Conservation (phyloP, 2,113 vertebrate genomes). For the Halcyon senegalensis region DNA sequence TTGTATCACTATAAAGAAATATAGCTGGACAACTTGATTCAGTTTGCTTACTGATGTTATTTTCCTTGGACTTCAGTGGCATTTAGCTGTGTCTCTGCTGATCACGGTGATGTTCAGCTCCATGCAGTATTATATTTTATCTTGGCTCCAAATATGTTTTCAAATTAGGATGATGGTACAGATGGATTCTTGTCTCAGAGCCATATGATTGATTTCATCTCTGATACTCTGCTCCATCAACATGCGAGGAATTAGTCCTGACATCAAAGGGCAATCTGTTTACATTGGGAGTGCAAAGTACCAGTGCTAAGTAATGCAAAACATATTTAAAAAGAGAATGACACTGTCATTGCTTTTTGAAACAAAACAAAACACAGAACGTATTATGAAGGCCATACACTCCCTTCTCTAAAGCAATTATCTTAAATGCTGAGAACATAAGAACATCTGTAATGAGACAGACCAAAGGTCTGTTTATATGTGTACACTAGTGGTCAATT, state of each 20-base stretch:
- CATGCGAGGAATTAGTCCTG: constrained; percentile 35
- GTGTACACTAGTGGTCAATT: neutral
- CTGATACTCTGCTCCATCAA: constrained; percentile 52
- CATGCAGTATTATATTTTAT: constrained; percentile 5
- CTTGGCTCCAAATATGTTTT: constrained; percentile 36
- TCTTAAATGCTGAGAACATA: constrained; percentile 7
- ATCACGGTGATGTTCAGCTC: constrained; percentile 11
- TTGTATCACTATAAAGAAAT: neutral
- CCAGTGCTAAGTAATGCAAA: neutral
- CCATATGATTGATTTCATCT: constrained; percentile 59
- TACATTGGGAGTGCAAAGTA: constrained; percentile 41
- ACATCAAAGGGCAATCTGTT: constrained; percentile 66
- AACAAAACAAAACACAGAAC: neutral
- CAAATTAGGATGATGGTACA: constrained; percentile 45
- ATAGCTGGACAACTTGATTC: neutral
- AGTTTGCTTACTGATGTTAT: neutral
- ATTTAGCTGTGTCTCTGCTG: neutral
- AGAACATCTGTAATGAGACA: neutral
- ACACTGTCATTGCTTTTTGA: neutral
- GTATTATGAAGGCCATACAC: neutral
- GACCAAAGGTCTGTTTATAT: neutral
- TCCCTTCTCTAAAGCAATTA: constrained; percentile 4
- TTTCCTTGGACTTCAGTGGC: neutral
- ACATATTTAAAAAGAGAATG: constrained; percentile 25
- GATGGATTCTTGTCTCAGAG: constrained; percentile 46